Evolutionary conservation across 2,888 invertebrate genomes (phyloP).

Genomic region (Epinotia bilunana): DNA sequence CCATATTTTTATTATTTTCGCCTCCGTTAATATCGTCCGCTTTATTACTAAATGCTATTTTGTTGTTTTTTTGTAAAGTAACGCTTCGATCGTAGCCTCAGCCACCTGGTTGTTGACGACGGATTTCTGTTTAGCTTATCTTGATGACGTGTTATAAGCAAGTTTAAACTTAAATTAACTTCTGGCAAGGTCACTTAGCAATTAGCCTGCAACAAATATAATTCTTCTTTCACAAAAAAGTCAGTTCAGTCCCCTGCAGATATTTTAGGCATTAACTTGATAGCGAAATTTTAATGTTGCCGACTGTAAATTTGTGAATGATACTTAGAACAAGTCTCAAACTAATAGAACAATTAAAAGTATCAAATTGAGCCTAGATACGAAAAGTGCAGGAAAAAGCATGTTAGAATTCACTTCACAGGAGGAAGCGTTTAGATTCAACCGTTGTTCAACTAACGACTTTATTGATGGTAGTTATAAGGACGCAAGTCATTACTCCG

Average conservation of each 20-base stretch:
- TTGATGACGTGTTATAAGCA: not conserved
- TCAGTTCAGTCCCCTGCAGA: no score
- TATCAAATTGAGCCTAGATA: slow-evolving; percentile 57
- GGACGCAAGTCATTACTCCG: slow-evolving; percentile 57
- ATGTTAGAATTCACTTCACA: slow-evolving; percentile 65
- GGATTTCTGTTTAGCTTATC: slow-evolving; percentile 5
- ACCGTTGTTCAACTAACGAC: slow-evolving; percentile 51
- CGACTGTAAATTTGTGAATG: no score
- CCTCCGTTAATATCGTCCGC: slow-evolving; percentile 58
- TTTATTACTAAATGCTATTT: slow-evolving; percentile 55
- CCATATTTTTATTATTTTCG: slow-evolving; percentile 61
- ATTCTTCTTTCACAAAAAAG: not conserved
- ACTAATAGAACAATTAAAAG: not conserved
- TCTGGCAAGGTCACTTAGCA: slow-evolving; percentile 10
- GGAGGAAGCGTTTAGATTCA: slow-evolving; percentile 55
- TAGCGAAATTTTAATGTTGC: no score
- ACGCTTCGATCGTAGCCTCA: slow-evolving; percentile 5
- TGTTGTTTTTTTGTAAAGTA: slow-evolving; percentile 32
- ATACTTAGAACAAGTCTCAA: not conserved
- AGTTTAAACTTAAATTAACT: slow-evolving; percentile 28
- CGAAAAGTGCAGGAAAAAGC: slow-evolving; percentile 69
- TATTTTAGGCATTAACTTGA: no score
- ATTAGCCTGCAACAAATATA: slow-evolving; percentile 4
- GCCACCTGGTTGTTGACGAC: slow-evolving; percentile 9
- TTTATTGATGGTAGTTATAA: slow-evolving; percentile 53